These are phyloP conservation scores for Siderastrea siderea DNA, from an alignment of 92 coral and sea anemone species.

Conservation along the genomic window DNA sequence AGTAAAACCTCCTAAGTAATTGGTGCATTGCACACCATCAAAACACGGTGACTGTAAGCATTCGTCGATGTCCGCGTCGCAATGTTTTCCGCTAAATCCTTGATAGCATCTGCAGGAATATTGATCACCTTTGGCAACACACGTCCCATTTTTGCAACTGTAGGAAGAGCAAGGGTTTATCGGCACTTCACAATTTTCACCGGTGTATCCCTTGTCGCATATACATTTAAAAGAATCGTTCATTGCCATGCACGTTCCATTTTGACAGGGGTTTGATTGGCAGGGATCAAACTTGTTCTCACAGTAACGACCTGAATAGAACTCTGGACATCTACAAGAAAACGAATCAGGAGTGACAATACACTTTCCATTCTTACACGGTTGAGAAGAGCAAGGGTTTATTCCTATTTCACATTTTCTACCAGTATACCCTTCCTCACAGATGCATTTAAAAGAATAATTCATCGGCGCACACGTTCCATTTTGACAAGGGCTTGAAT, in stretches of 20 bases:
- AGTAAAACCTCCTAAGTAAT: slow-evolving; percentile 50
- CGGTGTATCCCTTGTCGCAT: slow-evolving; percentile 62
- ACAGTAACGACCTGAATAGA: slow-evolving; percentile 59
- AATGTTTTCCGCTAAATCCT: slow-evolving; percentile 60
- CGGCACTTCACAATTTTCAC: slow-evolving; percentile 40
- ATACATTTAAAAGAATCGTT: slow-evolving; percentile 31
- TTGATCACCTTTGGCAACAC: slow-evolving; percentile 12
- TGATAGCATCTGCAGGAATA: slow-evolving; percentile 29
- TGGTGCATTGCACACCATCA: slow-evolving; percentile 51
- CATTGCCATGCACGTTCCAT: slow-evolving; percentile 36
- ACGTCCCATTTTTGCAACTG: slow-evolving; percentile 60
- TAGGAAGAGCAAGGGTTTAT: slow-evolving; percentile 45
- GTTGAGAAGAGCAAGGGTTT: slow-evolving; percentile 63
- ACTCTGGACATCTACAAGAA: slow-evolving; percentile 1
- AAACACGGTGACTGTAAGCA: slow-evolving; percentile 74
- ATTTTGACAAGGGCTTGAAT: slow-evolving; percentile 65
- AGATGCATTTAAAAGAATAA: slow-evolving; percentile 62
- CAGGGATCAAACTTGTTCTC: slow-evolving; percentile 61
- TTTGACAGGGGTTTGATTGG: slow-evolving; percentile 52
- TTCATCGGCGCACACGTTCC: slow-evolving; percentile 59
- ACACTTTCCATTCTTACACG: slow-evolving; percentile 68
- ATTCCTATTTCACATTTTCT: slow-evolving; percentile 24
- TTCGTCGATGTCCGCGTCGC: slow-evolving; percentile 68
- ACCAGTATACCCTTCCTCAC: slow-evolving; percentile 71
- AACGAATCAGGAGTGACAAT: neutral